Base-by-base conservation (phyloP, 2,797 vertebrate species). In the Monodelphis domestica region DNA sequence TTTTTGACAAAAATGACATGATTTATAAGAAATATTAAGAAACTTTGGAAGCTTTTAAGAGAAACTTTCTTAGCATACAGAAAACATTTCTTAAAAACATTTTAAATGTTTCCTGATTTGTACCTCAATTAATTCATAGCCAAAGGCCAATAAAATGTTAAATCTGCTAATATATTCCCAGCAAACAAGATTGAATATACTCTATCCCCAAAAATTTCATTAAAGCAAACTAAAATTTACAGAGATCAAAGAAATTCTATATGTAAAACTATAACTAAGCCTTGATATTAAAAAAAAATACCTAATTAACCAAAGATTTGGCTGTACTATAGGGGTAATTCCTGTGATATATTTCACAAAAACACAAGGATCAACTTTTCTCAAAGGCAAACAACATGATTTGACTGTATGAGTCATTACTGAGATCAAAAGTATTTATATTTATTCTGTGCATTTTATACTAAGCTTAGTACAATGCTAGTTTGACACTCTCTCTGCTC, bases 101-200 rank as follows among this genome's bases (percentile, higher is more conserved):
- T 92, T 91, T 95, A 90, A 94, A 51, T 91, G 53, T 93, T 94
- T 93, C 94, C 55, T 90, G 10, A 55, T 33, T 91, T 57, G 0
- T 84, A 29, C 30, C 17, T 92, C 93, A 95, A 93, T 90, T 94
- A 93, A 96, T 93, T 55, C 92, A 87, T 15, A 94, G 52, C 38
- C 45, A 94, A 97, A 95, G 89, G 14, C 50, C 91, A 94, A 92
- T 78, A 96, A 95, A 93, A 24, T 95, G 89, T 93, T 92, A 94
- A n/a, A 88, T 90, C 50, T 87, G 45, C 53, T 93, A 94, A 89
- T 54, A 91, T 50, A 88, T 38, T 91, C 33, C 53, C 91, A 87
- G 45, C 26, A 93, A 95, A 93, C 56, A 94, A 96, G 24, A 88
- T 93, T 94, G 29, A 90, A 92, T 21, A 78, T 45, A 70, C 63